Evolutionary conservation across 1,140 invertebrate species (phyloP).

Genomic region (Platorchestia sp.): DNA sequence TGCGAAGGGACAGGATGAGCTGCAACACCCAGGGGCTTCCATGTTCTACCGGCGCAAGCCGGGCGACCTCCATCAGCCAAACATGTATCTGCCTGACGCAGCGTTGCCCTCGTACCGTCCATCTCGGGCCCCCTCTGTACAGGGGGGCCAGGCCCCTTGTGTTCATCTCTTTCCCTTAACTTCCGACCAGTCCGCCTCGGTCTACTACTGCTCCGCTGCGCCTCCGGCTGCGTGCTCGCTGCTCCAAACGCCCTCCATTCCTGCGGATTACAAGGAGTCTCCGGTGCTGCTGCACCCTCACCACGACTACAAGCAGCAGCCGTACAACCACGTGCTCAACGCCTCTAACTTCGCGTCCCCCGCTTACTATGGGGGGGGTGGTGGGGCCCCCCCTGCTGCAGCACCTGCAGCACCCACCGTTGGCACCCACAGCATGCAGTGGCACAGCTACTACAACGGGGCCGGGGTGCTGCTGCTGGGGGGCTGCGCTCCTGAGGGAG

Average conservation of each 20-base stretch:
- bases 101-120: not conserved
- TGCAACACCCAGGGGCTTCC: not conserved
- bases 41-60: not conserved
- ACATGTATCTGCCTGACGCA: not conserved
- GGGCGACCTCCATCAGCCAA: not conserved
- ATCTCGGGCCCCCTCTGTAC: not conserved
- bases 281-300: not conserved
- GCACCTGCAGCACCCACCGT: not conserved
- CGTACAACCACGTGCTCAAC: not conserved
- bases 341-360: not conserved
- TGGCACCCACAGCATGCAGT: not conserved
- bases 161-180: not conserved
- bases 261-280: not conserved
- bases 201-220: not conserved
- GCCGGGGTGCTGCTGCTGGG: constrained; percentile 6
- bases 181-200: not conserved
- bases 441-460: constrained; percentile 19
- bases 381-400: not conserved
- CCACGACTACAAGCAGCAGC: not conserved
- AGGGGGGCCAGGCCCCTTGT: not conserved
- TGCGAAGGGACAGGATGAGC: not conserved
- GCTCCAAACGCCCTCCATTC: not conserved
- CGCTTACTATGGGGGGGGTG: not conserved
- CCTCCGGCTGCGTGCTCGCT: not conserved
- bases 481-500: not conserved